Evolutionary conservation across 2,113 vertebrate species (phyloP).

Genomic region (Sander lucioperca): DNA sequence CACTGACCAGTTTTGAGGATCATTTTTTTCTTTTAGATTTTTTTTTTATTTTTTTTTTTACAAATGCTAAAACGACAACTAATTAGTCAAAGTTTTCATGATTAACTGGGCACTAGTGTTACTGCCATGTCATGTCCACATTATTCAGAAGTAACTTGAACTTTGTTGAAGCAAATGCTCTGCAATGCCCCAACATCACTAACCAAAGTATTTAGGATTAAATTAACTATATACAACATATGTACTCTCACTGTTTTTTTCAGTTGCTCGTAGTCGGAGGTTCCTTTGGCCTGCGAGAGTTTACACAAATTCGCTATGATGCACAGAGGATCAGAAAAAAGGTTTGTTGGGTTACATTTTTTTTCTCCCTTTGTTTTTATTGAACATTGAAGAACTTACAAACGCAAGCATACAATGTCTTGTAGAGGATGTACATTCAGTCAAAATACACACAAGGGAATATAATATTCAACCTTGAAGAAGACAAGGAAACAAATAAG

Average conservation of each 20-base stretch:
- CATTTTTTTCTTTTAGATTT: too few relatives aligned
- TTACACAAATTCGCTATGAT: conserved; percentile 95
- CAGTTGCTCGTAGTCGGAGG: conserved; percentile 93
- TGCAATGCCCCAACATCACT: neutral
- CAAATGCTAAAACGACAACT: neutral
- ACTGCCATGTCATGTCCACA: neutral
- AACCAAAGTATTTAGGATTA: neutral
- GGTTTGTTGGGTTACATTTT: conserved; percentile 73
- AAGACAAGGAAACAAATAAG: too few relatives aligned
- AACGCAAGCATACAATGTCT: too few relatives aligned
- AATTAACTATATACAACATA: neutral
- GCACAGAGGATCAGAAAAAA: conserved; percentile 86
- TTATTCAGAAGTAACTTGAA: neutral
- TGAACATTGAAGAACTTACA: too few relatives aligned
- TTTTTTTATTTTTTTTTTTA: too few relatives aligned
- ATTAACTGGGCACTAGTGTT: neutral
- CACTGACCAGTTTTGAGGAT: too few relatives aligned
- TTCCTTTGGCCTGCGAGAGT: conserved; percentile 94
- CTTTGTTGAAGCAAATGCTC: neutral
- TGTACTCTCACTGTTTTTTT: conserved; percentile 7
- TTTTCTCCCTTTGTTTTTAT: too few relatives aligned
- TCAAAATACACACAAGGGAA: too few relatives aligned
- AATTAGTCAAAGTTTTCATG: neutral
- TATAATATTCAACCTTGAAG: too few relatives aligned
- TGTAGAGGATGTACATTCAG: too few relatives aligned